Conservation (phyloP, 2,113 vertebrate species). For the Microcebus tavaratra region DNA sequence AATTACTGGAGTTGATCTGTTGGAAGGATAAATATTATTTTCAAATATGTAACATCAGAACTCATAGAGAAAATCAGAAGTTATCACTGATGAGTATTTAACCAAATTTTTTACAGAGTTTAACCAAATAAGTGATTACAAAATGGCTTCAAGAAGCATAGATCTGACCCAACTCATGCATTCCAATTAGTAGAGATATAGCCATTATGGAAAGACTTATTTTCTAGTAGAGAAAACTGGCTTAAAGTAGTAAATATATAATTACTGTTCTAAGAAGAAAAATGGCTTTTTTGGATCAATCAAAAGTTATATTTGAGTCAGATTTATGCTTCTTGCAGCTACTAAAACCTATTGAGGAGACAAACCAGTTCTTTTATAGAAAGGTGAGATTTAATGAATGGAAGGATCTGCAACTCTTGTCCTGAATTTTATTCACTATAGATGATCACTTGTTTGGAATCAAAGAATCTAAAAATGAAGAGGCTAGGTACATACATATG, state of each 20-base stretch:
- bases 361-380: background rate
- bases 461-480: background rate
- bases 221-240: background rate
- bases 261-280: background rate
- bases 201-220: background rate
- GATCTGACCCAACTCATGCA: background rate
- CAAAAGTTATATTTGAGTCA: background rate
- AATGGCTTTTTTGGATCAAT: background rate
- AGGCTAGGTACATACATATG: background rate
- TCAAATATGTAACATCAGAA: background rate
- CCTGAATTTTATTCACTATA: background rate
- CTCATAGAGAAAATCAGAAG: background rate
- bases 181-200: background rate
- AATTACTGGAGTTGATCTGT: background rate
- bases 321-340: background rate
- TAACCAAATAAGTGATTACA: background rate
- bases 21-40: background rate
- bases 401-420: background rate
- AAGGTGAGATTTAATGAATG: background rate
- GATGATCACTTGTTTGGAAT: background rate
- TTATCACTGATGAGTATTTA: background rate
- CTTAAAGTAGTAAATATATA: background rate
- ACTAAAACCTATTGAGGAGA: background rate
- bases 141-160: background rate
- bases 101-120: slow-evolving; percentile 9